phyloP scores from a whole-genome alignment of 2,113 vertebrate genomes.

The Erinaceus europaeus region DNA sequence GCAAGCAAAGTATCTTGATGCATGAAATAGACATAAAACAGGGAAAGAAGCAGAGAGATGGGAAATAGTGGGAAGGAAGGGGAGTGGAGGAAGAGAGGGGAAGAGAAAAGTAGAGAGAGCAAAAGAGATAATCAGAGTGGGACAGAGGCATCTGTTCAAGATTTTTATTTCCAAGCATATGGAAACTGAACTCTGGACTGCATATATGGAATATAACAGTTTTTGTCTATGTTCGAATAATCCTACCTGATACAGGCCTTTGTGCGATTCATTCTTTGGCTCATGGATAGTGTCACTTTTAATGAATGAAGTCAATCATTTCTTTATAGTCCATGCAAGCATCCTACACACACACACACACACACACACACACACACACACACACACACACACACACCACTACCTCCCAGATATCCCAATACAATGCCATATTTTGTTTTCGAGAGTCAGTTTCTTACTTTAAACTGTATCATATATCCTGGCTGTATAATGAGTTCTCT shows the following conservation, averaged over 20 bases:
- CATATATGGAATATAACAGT: neutral
- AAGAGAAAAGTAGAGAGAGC: neutral
- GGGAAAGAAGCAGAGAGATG: neutral
- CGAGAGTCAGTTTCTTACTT: slow-evolving; percentile 84
- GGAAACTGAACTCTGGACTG: slow-evolving; percentile 9
- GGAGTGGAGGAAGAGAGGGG: neutral
- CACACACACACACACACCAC: too few relatives aligned
- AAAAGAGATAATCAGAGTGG: neutral
- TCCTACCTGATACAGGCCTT: neutral
- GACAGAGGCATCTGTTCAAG: neutral
- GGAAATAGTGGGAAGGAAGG: too few relatives aligned
- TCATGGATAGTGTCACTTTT: neutral
- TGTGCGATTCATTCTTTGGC: slow-evolving; percentile 33
- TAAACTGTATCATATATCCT: slow-evolving; percentile 98
- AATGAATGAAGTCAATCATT: slow-evolving; percentile 21
- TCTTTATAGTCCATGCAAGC: neutral
- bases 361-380: too few relatives aligned
- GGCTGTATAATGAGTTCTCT: slow-evolving; percentile 98
- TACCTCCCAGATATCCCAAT: neutral
- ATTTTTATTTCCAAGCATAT: neutral
- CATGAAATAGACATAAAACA: neutral
- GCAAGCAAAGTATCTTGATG: neutral
- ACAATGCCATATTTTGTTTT: neutral
- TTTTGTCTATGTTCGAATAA: slow-evolving; percentile 19
- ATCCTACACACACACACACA: neutral